These are phyloP conservation scores for Enteromius treurensis DNA, from an alignment of 2,797 vertebrate genomes.

Conservation along the genomic window DNA sequence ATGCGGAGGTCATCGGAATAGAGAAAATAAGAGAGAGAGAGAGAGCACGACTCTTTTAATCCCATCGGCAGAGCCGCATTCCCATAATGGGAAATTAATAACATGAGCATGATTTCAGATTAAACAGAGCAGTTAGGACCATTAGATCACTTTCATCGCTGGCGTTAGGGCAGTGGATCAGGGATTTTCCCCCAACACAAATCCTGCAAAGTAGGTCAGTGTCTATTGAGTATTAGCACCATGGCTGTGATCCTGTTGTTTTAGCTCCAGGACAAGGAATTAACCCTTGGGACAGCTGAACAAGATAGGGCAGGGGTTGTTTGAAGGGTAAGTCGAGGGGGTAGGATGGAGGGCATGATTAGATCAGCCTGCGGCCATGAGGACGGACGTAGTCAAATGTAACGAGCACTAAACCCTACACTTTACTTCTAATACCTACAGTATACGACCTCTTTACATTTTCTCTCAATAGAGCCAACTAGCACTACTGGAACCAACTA, in stretches of 20 bases:
- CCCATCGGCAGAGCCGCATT: conserved; percentile 80
- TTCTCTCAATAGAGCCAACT: conserved; percentile 45
- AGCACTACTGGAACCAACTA: conserved; percentile 57
- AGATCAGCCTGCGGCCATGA: conserved; percentile 65
- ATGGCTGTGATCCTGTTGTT: conserved; percentile 83
- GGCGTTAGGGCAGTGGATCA: conserved; percentile 79
- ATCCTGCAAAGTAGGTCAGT: conserved; percentile 84
- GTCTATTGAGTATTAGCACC: conserved; percentile 83
- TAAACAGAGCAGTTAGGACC: conserved; percentile 80
- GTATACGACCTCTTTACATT: conserved; percentile 32
- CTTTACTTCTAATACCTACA: conserved; percentile 60
- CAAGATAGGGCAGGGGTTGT: conserved; percentile 78
- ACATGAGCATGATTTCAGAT: conserved; percentile 81
- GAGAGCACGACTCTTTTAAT: conserved; percentile 67
- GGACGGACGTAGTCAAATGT: conserved; percentile 65
- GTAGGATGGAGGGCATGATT: conserved; percentile 64
- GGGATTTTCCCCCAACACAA: conserved; percentile 65
- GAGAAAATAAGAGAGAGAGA: conserved; percentile 61
- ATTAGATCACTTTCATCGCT: conserved; percentile 84
- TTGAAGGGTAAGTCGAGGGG: conserved; percentile 67
- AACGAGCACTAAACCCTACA: conserved; percentile 68
- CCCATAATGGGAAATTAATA: conserved; percentile 84
- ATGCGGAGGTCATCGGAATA: conserved; percentile 68
- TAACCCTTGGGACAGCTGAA: conserved; percentile 78
- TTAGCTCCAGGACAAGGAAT: conserved; percentile 79